Base-by-base conservation (phyloP, 2,113 vertebrate genomes). In the Crotalus horridus region DNA sequence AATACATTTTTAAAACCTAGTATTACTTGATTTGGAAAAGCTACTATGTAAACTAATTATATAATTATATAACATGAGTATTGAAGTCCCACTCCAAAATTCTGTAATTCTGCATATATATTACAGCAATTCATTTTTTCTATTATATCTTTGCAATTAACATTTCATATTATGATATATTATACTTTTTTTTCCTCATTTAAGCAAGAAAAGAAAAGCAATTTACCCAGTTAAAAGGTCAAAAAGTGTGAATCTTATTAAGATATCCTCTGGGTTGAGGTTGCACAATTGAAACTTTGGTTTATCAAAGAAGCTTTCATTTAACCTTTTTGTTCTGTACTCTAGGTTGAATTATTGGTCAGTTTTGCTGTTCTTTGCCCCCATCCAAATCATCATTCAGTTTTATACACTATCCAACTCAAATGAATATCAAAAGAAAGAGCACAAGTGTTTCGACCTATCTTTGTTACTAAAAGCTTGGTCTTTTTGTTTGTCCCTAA, bases 401-500 rank as follows among this genome's bases (percentile, higher is more conserved):
- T 88, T 0, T 0, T 23, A 59, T 26, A 24, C 2, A 90, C 88
- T 61, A 86, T 56, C 39, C 93, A 92, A 91, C 4, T 4, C 89
- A 93, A 90, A 92, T 6, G 2, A 93, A 90, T 90, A 91, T 56
- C 5, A 74, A 33, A 39, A 74, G 69, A 56, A 58, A 87, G 81
- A 3, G 1, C 89, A 91, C 0, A 69, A 12, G 8, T 20, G 91
- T 53, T 2, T 88, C 0, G 10, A 29, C 92, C 90, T 89, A 46
- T 58, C 88, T 55, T 94, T 53, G 92, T 94, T 26, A 93, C 92
- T 94, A 33, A 9, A 86, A 56, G 13, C 23, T 13, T 24, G 48
- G 11, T 43, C 20, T 53, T 86, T 61, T 61, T 4, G 13, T 24
- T n/a, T 5, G 48, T 55, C 56, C 55, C 53, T 21, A 89, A n/a